A percentile compares a stretch with the other conserved stretches of the same genome.
Conservation (phyloP, 2,113 vertebrate species). For the Canis aureus region DNA sequence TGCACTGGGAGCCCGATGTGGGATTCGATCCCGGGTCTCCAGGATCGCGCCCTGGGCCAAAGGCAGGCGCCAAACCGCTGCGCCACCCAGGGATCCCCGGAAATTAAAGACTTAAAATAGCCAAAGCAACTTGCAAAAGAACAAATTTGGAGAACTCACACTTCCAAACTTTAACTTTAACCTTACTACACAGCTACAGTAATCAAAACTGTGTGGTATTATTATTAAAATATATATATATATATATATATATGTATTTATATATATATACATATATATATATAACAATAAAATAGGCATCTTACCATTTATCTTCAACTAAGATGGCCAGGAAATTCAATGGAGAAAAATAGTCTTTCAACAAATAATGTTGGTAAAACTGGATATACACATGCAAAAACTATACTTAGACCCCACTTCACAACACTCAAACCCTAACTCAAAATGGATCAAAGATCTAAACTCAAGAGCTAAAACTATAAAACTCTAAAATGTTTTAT, state of each 20-base stretch:
- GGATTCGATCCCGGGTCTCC: too few species aligned
- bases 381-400: background rate
- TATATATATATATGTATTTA: background rate
- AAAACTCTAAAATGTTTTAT: background rate
- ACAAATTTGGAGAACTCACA: background rate
- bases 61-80: too few species aligned
- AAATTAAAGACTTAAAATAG: background rate
- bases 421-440: background rate
- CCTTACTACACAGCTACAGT: background rate
- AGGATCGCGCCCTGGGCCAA: too few species aligned
- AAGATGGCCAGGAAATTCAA: background rate
- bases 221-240: background rate
- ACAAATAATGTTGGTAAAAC: background rate
- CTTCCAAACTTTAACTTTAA: background rate
- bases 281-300: background rate
- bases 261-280: background rate
- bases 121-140: background rate
- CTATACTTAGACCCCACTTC: background rate
- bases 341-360: background rate
- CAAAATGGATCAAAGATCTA: background rate
- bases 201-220: background rate
- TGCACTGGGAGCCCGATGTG: too few species aligned
- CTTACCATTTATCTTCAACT: background rate
- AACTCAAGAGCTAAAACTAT: background rate
- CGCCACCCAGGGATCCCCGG: too few species aligned